A percentile compares a stretch with the other conserved stretches of the same genome.
phyloP scores from a whole-genome alignment of 2,888 invertebrate genomes.

The Lamellibrachia satsuma region DNA sequence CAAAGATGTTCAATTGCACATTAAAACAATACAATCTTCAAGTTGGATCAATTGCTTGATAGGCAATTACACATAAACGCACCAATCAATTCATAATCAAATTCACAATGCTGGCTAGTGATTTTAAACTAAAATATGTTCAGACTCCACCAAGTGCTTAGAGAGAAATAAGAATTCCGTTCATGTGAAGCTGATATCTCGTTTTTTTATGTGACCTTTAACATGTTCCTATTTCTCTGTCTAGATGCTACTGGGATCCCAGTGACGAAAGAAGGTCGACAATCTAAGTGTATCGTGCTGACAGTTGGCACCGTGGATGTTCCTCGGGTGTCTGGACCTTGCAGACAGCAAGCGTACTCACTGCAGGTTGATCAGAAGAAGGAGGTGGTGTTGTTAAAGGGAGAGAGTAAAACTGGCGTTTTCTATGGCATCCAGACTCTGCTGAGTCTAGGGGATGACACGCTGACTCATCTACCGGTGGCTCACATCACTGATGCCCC shows the following conservation, averaged over 20 bases:
- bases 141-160: too few relatives aligned
- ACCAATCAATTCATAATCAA: too few relatives aligned
- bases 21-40: too few relatives aligned
- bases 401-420: conserved; percentile 31
- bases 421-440: conserved; percentile 41
- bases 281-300: background rate
- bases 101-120: too few relatives aligned
- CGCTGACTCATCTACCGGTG: background rate
- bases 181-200: too few relatives aligned
- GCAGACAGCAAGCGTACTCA: background rate
- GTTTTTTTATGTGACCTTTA: background rate
- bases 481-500: conserved; percentile 36
- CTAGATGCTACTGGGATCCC: background rate
- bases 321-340: background rate
- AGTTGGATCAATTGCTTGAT: too few relatives aligned
- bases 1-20: too few relatives aligned
- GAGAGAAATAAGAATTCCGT: too few relatives aligned
- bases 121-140: too few relatives aligned
- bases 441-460: conserved; percentile 24
- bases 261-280: background rate
- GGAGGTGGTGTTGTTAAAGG: conserved; percentile 8
- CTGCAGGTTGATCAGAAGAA: background rate
- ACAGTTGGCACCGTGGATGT: conserved; percentile 3
- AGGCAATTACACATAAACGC: too few relatives aligned
- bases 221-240: background rate